These are phyloP conservation scores for Emys orbicularis DNA, from an alignment of 2,797 vertebrate species.

Conservation along the genomic window DNA sequence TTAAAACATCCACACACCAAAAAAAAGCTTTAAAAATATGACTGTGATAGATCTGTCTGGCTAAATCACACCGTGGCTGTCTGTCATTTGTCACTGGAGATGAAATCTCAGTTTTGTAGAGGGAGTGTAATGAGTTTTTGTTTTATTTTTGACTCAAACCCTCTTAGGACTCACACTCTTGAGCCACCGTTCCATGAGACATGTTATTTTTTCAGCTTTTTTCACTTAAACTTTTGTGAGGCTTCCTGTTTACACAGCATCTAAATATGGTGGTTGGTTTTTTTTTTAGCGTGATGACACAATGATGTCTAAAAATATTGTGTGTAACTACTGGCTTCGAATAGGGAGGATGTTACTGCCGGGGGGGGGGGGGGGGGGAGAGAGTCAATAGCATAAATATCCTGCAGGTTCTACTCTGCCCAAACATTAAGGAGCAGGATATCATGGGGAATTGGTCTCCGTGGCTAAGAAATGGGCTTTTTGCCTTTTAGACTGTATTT, in stretches of 20 bases:
- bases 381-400: conserved; percentile 59
- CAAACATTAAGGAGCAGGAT: conserved; percentile 40
- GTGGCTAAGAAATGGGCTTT: neutral
- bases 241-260: conserved; percentile 75
- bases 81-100: conserved; percentile 28
- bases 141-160: neutral
- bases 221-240: conserved; percentile 5
- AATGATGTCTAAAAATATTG: conserved; percentile 77
- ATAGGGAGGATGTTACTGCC: conserved; percentile 65
- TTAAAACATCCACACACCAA: neutral
- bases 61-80: conserved; percentile 22
- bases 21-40: conserved; percentile 14
- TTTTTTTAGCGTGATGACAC: conserved; percentile 49
- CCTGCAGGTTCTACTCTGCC: conserved; percentile 47
- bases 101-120: conserved; percentile 31
- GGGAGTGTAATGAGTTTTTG: neutral
- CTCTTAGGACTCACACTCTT: neutral
- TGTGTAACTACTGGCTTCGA: conserved; percentile 61
- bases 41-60: neutral
- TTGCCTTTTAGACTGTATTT: neutral
- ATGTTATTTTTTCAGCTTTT: neutral
- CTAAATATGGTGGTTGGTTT: conserved; percentile 52
- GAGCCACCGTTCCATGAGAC: neutral
- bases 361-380: conserved; percentile 15
- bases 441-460: conserved; percentile 1